Evolutionary conservation across 2,113 vertebrate species (phyloP), one percentile per base, ranked within the genome.

Genomic region (Phalacrocorax brasilianus): DNA sequence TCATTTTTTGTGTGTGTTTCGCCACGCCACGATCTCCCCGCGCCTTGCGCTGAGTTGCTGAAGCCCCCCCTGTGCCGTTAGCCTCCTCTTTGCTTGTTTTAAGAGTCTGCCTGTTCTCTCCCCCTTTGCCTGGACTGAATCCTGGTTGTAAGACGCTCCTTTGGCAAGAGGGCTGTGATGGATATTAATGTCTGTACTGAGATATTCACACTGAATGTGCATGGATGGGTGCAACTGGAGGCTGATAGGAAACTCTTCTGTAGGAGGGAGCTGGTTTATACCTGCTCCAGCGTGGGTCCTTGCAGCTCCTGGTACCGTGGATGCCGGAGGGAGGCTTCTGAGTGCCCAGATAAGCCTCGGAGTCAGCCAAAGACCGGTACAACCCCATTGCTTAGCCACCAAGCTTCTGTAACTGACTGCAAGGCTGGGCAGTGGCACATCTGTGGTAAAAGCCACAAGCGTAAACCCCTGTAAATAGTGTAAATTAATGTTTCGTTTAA

Each of bases 11-110:
- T 38, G 9, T 38, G 12, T 2, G 0, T 61, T 65, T 55, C 35
- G 5, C 10, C 9, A 0, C 23, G 12, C 72, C 5, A 0, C 32
- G 38, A 13, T 70, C 38, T 33, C 59, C 61, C 8, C 12, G 1
- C 6, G 5, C 66, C 14, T 45, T 11, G 16, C 17, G 3, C 78
- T 23, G 65, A 18, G 52, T 14, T 65, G 49, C 38, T 19, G 33
- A 49, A 17, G 56, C 15, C 40, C 6, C 6, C 47, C 40, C 71
- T 8, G 23, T 9, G 8, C 23, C 15, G 11, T 50, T 23, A 12
- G 49, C 22, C 22, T 45, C 59, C 30, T 59, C 67, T 62, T 33
- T 35, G 28, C 75, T 61, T 6, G 2, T 22, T 70, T 28, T 40
- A 44, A 4, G 27, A 15, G 3, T 7, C 9, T 75, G n/a, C 33